Percentiles rank a stretch among this genome's conserved stretches.
These are phyloP conservation scores for Dolichopus griseipennis DNA, from an alignment of 2,888 invertebrate species.

Conservation along the genomic window DNA sequence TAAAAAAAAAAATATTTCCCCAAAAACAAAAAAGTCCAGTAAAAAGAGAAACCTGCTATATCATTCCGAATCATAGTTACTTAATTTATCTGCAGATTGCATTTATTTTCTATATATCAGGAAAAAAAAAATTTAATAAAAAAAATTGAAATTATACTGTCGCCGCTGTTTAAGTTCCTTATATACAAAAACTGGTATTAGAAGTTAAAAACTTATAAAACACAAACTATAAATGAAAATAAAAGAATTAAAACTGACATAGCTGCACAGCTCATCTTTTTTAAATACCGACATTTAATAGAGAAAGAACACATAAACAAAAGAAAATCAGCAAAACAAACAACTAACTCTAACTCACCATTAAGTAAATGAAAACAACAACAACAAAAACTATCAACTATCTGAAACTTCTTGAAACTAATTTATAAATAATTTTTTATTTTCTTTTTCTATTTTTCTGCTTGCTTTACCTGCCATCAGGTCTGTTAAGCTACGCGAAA, in stretches of 20 bases:
- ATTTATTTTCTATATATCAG: background rate
- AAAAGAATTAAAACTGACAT: background rate
- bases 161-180: background rate
- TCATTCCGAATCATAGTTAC: background rate
- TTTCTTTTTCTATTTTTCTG: background rate
- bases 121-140: background rate
- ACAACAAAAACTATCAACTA: background rate
- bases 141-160: background rate
- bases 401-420: background rate
- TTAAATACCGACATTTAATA: background rate
- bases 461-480: background rate
- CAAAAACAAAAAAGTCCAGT: too few species aligned
- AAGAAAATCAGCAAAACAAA: background rate
- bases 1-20: too few species aligned
- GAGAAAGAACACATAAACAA: background rate
- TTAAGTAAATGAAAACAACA: background rate
- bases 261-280: background rate
- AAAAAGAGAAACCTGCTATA: background rate
- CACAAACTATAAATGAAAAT: background rate
- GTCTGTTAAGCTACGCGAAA: background rate
- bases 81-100: background rate
- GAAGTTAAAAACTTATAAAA: too few species aligned
- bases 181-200: too few species aligned
- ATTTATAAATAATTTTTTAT: background rate
- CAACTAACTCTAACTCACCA: background rate